These are phyloP conservation scores for Glyphotaelius pellucidus DNA, from an alignment of 2,888 invertebrate genomes.

Conservation along the genomic window DNA sequence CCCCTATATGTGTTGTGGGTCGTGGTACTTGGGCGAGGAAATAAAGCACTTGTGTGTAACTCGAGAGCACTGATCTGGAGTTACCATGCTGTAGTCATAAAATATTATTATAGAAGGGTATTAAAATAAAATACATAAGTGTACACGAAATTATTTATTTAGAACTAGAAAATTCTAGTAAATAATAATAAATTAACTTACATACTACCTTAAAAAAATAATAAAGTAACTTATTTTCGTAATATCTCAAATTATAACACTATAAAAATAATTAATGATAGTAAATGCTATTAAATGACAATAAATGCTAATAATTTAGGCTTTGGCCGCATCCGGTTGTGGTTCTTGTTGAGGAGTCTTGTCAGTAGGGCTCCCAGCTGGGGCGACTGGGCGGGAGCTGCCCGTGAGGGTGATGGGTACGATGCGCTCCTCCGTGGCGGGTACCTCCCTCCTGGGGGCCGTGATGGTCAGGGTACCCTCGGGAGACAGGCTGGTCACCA, in stretches of 20 bases:
- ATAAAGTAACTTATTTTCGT: too few relatives aligned
- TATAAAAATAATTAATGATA: background rate
- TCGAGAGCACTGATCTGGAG: too few relatives aligned
- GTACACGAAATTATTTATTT: too few relatives aligned
- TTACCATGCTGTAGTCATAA: too few relatives aligned
- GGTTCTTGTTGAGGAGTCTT: background rate
- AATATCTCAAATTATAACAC: background rate
- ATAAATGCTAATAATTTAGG: background rate
- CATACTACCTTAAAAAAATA: too few relatives aligned
- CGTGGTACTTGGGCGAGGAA: too few relatives aligned
- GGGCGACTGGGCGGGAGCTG: constrained; percentile 70
- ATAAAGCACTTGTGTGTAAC: too few relatives aligned
- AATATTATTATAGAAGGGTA: too few relatives aligned
- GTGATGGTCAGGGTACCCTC: constrained; percentile 85
- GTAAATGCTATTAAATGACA: background rate
- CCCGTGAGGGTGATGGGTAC: constrained; percentile 81
- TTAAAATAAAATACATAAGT: too few relatives aligned
- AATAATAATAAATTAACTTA: background rate
- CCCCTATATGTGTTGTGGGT: too few relatives aligned
- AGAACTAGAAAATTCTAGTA: background rate
- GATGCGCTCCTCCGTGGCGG: constrained; percentile 73
- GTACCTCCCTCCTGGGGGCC: constrained; percentile 75
- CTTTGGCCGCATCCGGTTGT: background rate
- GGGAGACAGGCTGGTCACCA: constrained; percentile 85
- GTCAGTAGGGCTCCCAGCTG: constrained; percentile 55